Percentiles rank a stretch among this genome's conserved stretches.
Conservation (phyloP, 2,113 vertebrate genomes). For the Pomatorhinus ruficollis region DNA sequence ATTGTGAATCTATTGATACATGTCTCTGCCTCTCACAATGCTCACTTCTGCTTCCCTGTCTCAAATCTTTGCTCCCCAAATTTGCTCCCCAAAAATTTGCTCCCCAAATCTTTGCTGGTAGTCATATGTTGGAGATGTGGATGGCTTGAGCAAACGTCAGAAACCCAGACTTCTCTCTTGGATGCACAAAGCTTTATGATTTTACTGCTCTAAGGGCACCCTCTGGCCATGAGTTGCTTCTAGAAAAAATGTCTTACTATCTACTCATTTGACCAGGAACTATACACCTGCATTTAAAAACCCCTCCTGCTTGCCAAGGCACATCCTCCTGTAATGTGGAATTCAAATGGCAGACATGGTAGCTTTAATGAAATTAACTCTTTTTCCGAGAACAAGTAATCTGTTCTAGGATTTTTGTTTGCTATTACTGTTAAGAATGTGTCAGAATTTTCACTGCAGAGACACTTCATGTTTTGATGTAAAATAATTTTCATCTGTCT, state of each 20-base stretch:
- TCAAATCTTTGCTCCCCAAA: no score
- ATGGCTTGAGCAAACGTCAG: background rate
- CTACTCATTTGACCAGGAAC: background rate
- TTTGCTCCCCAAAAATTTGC: no score
- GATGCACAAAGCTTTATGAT: background rate
- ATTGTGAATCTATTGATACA: background rate
- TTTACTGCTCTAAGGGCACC: background rate
- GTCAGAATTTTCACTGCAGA: background rate
- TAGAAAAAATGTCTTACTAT: background rate
- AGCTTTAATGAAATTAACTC: background rate
- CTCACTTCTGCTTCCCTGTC: background rate
- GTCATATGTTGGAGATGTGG: rapidly evolving
- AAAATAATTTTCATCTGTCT: slow-evolving; percentile 8
- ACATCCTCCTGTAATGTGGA: background rate
- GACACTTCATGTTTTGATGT: background rate
- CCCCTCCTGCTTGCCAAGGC: background rate
- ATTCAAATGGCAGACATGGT: background rate
- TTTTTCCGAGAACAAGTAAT: background rate
- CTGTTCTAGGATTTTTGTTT: background rate
- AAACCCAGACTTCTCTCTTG: background rate
- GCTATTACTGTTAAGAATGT: background rate
- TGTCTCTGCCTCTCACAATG: background rate
- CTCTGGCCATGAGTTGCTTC: background rate
- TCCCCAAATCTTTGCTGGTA: background rate
- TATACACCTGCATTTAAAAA: background rate